Base-by-base conservation (phyloP, 2,888 invertebrate genomes). In the Drosophila bunnanda region DNA sequence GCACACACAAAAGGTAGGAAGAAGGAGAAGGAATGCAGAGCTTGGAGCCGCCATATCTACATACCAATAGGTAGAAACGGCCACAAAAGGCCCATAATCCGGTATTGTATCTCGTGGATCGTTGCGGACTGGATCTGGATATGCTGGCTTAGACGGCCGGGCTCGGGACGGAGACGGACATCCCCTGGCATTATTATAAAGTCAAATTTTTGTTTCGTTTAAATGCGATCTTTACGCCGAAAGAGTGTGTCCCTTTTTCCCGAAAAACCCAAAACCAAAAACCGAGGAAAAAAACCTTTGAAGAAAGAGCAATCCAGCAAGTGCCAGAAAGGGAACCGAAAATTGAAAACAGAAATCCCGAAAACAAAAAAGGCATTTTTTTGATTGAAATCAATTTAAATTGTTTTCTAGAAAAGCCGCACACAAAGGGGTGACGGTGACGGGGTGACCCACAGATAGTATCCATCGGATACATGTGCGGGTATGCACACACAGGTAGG, bases 361-460 rank as follows among this genome's bases (percentile, higher is more conserved):
- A 89, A 89, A 88, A 87, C 87, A 89, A 88, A 86, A 86, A 86
- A 80, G 86, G 78, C 68, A 77, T 70, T 75, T 82, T 89, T 89
- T 89, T 87, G 87, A 89, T 90, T 90, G 90, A 87, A 87, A 87
- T 87, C 87, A 87, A 90, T 87, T 90, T 90, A 85, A 90, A 89
- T 89, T 90, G 90, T 85, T 89, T 90, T 90, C 88, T 79, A 88
- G 90, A 90, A 89, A 89, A 80, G 78, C 77, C 88, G 71, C 50
- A 75, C 77, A 79, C 28, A 48, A 30, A 30, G 46, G 28, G 48
- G 30, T 44, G 44, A 25, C 43, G 13, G 41, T 48, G 70, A 46
- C 50, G 71, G 72, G 60, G 61, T 62, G 65, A 82, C 62, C 20
- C 32, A 32, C 50, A 57, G 71, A 67, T 71, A 48, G 71, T 75